phyloP scores from a whole-genome alignment of 2,797 vertebrate species.

The Amazonetta brasiliensis region DNA sequence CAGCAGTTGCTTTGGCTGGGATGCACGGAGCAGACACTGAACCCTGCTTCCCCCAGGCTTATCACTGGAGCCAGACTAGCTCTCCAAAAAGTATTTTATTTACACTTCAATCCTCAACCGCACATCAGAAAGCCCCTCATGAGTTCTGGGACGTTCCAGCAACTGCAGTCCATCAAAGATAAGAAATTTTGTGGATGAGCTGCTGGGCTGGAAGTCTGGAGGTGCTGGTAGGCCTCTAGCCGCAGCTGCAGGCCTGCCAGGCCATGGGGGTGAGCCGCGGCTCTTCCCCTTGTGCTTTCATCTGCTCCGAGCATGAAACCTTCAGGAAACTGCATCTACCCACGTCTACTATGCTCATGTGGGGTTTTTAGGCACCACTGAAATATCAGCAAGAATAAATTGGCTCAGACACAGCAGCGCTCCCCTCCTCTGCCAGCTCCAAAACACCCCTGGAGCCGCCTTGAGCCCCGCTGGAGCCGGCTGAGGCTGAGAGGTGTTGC shows the following conservation, averaged over 20 bases:
- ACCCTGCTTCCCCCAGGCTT: neutral
- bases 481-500: neutral
- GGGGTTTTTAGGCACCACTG: neutral
- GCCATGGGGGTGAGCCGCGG: neutral
- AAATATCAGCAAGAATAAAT: neutral
- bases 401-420: neutral
- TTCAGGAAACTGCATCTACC: neutral
- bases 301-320: neutral
- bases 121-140: neutral
- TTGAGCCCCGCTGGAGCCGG: neutral
- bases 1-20: neutral
- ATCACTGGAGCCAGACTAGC: neutral
- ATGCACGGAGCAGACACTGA: neutral
- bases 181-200: neutral
- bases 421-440: neutral
- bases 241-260: neutral
- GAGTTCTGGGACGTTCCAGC: neutral
- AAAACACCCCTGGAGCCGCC: neutral
- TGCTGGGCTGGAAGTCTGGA: neutral
- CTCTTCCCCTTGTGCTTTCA: neutral
- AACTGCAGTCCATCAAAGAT: neutral
- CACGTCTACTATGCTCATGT: accelerated
- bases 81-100: neutral
- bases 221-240: neutral
- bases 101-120: neutral